These are phyloP conservation scores for Rhinella marina DNA, from an alignment of 2,797 vertebrate genomes.

Conservation along the genomic window DNA sequence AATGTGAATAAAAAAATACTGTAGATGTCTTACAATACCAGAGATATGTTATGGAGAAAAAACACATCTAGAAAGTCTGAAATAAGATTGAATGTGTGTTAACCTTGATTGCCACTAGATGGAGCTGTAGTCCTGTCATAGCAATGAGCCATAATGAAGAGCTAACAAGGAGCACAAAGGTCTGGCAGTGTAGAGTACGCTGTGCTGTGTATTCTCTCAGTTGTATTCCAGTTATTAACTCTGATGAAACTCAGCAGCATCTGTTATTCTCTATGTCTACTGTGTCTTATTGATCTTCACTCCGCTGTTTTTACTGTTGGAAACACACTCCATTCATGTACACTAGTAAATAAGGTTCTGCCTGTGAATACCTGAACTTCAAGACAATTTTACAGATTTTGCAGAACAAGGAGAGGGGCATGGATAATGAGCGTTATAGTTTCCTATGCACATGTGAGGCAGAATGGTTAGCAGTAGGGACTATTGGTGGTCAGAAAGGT, in stretches of 20 bases:
- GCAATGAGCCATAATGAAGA: background rate
- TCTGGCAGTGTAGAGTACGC: background rate
- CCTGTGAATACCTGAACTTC: background rate
- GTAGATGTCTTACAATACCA: background rate
- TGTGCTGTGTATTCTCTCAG: background rate
- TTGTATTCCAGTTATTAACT: conserved; percentile 31
- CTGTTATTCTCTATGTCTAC: conserved; percentile 18
- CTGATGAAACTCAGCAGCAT: conserved; percentile 39
- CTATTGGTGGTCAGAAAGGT: too few relatives aligned
- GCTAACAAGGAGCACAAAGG: background rate
- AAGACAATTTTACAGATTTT: background rate
- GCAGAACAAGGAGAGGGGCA: background rate
- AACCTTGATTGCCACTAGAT: conserved; percentile 66
- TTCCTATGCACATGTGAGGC: too few relatives aligned
- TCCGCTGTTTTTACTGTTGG: background rate
- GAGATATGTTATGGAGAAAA: background rate
- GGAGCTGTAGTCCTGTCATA: conserved; percentile 67
- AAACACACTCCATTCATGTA: background rate
- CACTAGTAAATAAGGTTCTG: background rate
- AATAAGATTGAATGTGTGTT: background rate
- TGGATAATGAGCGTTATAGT: background rate
- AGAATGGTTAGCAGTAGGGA: too few relatives aligned
- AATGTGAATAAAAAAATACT: background rate
- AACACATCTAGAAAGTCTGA: background rate
- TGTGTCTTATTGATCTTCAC: conserved; percentile 30